Percentiles rank a stretch among this genome's conserved stretches.
phyloP scores from a whole-genome alignment of 1,140 invertebrate species.

The Geopemphigus sp. region DNA sequence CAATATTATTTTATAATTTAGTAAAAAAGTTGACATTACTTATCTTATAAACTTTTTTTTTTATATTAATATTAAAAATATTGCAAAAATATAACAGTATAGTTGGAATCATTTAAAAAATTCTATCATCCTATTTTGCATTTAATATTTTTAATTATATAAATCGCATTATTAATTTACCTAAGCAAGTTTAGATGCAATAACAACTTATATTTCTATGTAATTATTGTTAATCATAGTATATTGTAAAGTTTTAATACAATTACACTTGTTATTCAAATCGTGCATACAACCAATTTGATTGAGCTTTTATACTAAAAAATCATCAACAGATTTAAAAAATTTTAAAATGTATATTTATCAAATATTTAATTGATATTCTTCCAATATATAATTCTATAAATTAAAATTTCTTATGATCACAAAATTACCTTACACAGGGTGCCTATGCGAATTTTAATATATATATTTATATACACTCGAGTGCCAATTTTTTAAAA shows the following conservation, averaged over 20 bases:
- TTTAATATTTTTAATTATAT: slow-evolving; percentile 32
- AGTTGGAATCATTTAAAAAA: neutral
- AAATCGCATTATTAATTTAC: slow-evolving; percentile 29
- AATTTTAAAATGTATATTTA: neutral
- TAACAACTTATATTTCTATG: neutral
- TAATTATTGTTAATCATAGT: neutral
- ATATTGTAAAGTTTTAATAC: neutral
- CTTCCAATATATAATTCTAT: neutral
- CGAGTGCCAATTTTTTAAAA: slow-evolving; percentile 37
- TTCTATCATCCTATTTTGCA: slow-evolving; percentile 16
- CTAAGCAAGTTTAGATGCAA: neutral
- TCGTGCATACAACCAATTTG: neutral
- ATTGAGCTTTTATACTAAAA: neutral
- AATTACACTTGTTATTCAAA: slow-evolving; percentile 19
- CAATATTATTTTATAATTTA: neutral
- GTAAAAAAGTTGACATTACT: too few relatives aligned
- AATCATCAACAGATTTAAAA: neutral
- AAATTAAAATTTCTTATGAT: neutral
- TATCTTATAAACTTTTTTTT: too few relatives aligned
- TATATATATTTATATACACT: neutral
- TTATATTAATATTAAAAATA: too few relatives aligned
- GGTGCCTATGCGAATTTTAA: slow-evolving; percentile 40
- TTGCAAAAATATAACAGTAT: neutral
- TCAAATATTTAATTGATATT: neutral
- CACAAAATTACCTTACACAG: slow-evolving; percentile 22